Evolutionary conservation across 2,113 vertebrate genomes (phyloP).

Genomic region (Sphyrna mokarran): DNA sequence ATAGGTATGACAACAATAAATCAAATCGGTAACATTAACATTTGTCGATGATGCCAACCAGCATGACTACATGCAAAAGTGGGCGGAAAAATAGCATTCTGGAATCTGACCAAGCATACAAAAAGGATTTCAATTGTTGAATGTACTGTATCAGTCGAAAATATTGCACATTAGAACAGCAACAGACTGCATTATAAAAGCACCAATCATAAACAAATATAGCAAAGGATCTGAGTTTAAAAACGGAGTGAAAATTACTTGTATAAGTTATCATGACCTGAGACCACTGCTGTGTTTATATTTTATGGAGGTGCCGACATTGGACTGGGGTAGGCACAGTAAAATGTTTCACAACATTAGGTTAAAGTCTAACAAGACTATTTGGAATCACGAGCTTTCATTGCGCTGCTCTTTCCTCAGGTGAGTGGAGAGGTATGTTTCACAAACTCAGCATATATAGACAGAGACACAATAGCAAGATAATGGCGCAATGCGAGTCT

Average conservation of each 20-base stretch:
- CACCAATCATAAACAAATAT: not conserved
- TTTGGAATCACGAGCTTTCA: too few relatives aligned
- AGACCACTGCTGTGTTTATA: not conserved
- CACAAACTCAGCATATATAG: too few relatives aligned
- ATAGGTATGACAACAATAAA: too few relatives aligned
- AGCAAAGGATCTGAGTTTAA: not conserved
- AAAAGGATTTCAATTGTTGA: not conserved
- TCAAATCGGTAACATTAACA: not conserved
- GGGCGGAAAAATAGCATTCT: not conserved
- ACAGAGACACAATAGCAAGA: too few relatives aligned
- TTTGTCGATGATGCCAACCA: not conserved
- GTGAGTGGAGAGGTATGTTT: too few relatives aligned
- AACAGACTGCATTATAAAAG: not conserved
- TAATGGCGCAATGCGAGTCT: too few relatives aligned
- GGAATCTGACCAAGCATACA: not conserved
- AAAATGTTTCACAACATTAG: too few relatives aligned
- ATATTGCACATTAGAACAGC: not conserved
- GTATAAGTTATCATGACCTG: not conserved
- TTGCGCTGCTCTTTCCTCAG: too few relatives aligned
- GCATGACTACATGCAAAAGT: not conserved
- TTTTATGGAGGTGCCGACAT: too few relatives aligned
- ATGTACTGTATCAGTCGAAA: not conserved
- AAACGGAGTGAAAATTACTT: not conserved
- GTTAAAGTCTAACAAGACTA: too few relatives aligned
- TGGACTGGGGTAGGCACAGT: too few relatives aligned